These are phyloP conservation scores for Solea senegalensis DNA, from an alignment of 2,113 vertebrate genomes.

Conservation along the genomic window DNA sequence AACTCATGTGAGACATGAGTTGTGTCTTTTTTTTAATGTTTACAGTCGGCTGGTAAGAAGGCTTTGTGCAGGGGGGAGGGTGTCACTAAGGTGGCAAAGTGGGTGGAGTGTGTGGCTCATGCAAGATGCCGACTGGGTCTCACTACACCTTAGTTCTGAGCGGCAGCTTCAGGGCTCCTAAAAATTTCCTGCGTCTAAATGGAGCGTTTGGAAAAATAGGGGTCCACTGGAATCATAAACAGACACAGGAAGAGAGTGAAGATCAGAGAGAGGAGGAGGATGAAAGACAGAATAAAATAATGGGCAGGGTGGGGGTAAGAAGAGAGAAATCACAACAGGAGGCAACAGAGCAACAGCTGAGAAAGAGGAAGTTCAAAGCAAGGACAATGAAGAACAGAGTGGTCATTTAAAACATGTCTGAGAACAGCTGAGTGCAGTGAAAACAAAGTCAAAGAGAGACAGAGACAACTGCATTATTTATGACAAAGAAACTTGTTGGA, in stretches of 20 bases:
- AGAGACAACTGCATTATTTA: neutral
- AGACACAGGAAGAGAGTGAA: constrained; percentile 79
- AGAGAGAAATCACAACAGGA: constrained; percentile 37
- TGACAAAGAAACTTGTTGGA: neutral
- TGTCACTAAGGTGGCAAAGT: constrained; percentile 39
- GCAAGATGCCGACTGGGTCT: constrained; percentile 87
- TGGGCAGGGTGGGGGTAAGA: neutral
- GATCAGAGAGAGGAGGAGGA: constrained; percentile 46
- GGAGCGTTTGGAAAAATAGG: constrained; percentile 90
- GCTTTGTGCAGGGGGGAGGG: constrained; percentile 42
- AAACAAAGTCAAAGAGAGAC: neutral
- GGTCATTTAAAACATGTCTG: constrained; percentile 25
- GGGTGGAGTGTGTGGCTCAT: constrained; percentile 79
- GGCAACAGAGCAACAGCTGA: constrained; percentile 25
- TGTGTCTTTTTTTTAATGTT: constrained; percentile 44
- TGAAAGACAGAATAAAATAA: constrained; percentile 36
- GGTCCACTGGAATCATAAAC: constrained; percentile 97
- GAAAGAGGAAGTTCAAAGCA: constrained; percentile 38
- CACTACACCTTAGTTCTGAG: constrained; percentile 86
- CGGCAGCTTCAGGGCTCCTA: constrained; percentile 91
- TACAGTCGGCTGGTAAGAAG: constrained; percentile 15
- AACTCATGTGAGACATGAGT: constrained; percentile 83
- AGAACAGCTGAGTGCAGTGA: constrained; percentile 8
- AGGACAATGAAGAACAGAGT: neutral
- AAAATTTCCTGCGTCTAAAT: constrained; percentile 89